A percentile compares a stretch with the other conserved stretches of the same genome.
Conservation (phyloP, 2,797 vertebrate genomes). For the Acropternis orthonyx region DNA sequence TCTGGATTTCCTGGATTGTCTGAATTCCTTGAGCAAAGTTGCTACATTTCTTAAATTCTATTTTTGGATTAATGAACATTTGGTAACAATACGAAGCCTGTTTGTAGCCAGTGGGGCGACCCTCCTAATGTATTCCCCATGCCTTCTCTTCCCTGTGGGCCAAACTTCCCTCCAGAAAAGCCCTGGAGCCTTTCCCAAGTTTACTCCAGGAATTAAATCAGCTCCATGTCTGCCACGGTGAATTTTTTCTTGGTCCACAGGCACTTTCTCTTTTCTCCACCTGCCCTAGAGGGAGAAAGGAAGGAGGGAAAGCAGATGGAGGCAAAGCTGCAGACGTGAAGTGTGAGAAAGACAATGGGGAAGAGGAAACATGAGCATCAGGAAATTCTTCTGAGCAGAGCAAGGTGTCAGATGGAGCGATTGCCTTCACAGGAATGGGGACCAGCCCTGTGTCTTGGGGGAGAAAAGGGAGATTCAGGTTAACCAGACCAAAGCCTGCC, state of each 20-base stretch:
- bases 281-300: neutral
- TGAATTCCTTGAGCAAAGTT: conserved; percentile 49
- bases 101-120: conserved; percentile 21
- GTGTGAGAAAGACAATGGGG: neutral
- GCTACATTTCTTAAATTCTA: conserved; percentile 47
- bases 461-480: neutral
- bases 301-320: conserved; percentile 9
- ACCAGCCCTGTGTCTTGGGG: fast-evolving
- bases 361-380: conserved; percentile 8
- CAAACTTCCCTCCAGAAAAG: neutral
- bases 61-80: conserved; percentile 34
- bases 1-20: conserved; percentile 53
- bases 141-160: neutral
- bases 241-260: neutral
- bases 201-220: neutral
- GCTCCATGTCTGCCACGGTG: neutral
- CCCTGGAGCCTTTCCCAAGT: neutral
- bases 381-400: neutral
- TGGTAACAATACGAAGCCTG: conserved; percentile 22
- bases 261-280: conserved; percentile 6
- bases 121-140: conserved; percentile 36
- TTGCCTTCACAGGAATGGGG: neutral
- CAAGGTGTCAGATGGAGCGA: neutral
- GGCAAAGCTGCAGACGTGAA: neutral
- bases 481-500: neutral